These are phyloP conservation scores for Arremon brunneinucha DNA, from an alignment of 2,797 vertebrate genomes.

Conservation along the genomic window DNA sequence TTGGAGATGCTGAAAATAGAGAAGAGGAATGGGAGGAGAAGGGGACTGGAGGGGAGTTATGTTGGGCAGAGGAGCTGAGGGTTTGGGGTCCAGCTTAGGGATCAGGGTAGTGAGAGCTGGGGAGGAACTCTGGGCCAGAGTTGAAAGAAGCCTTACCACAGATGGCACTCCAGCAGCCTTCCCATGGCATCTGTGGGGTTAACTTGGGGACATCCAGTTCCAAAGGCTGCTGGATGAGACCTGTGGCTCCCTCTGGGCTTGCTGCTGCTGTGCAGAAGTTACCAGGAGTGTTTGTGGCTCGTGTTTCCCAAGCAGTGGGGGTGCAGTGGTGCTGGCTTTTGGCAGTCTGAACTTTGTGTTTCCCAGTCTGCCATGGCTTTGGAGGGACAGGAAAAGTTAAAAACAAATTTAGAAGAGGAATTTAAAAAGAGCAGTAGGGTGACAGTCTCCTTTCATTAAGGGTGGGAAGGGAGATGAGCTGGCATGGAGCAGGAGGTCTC, in stretches of 20 bases:
- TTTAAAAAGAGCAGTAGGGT: neutral
- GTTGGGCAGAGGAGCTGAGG: neutral
- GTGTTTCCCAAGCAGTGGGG: neutral
- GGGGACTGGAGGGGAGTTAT: rapidly evolving
- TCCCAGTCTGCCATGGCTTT: neutral
- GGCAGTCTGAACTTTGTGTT: neutral
- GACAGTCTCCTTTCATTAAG: neutral
- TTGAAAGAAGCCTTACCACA: neutral
- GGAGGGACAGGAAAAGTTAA: neutral
- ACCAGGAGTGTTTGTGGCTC: neutral
- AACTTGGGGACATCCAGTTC: neutral
- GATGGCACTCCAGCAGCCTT: neutral
- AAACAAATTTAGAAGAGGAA: neutral
- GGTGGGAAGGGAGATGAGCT: neutral
- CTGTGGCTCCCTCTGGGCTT: neutral
- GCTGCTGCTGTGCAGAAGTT: neutral
- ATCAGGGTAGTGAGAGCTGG: neutral
- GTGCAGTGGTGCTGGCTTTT: neutral
- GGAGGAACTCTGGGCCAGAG: neutral
- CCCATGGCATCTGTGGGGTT: neutral
- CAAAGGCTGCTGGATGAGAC: neutral
- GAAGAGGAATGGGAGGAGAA: neutral
- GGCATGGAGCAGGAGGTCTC: neutral
- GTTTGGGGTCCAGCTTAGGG: neutral
- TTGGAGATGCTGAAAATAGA: neutral